Conservation (phyloP, 1,140 invertebrate species). For the Acromyrmex charruanus region DNA sequence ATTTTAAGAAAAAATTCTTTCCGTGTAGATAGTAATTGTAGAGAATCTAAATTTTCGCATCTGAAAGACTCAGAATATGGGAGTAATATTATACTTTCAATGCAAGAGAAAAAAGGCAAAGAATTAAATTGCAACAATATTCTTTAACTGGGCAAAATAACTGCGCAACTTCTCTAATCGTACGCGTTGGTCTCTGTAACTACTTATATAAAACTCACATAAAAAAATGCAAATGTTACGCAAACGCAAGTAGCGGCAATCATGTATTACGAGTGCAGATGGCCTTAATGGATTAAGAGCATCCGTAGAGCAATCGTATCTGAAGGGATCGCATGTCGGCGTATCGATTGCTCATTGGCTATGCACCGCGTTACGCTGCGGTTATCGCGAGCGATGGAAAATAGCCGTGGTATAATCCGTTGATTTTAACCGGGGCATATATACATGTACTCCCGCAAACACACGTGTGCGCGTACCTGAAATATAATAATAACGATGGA, state of each 20-base stretch:
- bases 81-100: not conserved
- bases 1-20: no score
- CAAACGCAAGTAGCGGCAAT: not conserved
- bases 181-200: not conserved
- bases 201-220: slow-evolving; percentile 1
- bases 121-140: not conserved
- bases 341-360: slow-evolving; percentile 48
- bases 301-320: slow-evolving; percentile 18
- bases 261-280: slow-evolving; percentile 6
- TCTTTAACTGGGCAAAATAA: not conserved
- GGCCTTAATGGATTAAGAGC: slow-evolving; percentile 34
- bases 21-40: not conserved
- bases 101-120: not conserved
- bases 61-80: not conserved
- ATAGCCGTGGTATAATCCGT: slow-evolving; percentile 37
- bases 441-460: not conserved
- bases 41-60: not conserved
- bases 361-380: slow-evolving; percentile 43
- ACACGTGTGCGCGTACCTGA: not conserved
- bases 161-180: not conserved
- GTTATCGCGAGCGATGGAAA: slow-evolving; percentile 52
- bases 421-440: slow-evolving; percentile 30
- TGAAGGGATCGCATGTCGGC: slow-evolving; percentile 35
- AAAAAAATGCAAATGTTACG: not conserved
- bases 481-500: slow-evolving; percentile 25